Percentiles rank a stretch among this genome's conserved stretches.
Evolutionary conservation across 1,140 invertebrate genomes (phyloP).

Genomic region (Laodelphax striatellus): DNA sequence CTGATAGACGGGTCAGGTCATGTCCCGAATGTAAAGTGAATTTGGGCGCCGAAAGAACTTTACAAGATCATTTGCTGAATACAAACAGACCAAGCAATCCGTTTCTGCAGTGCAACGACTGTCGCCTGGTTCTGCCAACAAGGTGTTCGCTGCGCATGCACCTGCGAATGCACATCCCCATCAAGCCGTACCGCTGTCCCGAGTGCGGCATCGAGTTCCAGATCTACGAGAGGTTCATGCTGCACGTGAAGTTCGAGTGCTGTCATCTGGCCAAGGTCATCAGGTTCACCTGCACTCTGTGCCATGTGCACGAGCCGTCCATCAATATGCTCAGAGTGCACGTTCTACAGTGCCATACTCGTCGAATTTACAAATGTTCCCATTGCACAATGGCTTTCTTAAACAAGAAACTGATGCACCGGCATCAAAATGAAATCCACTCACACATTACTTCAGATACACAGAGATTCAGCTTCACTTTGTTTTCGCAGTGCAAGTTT

Average conservation of each 20-base stretch:
- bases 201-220: conserved; percentile 13
- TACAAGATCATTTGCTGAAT: background rate
- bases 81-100: background rate
- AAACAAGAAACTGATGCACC: background rate
- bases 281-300: conserved; percentile 8
- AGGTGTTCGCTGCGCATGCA: conserved; percentile 15
- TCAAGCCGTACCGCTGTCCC: conserved; percentile 12
- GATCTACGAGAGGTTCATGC: conserved; percentile 1
- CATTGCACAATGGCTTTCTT: conserved; percentile 10
- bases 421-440: conserved; percentile 6
- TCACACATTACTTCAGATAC: background rate
- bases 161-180: conserved; percentile 11
- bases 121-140: conserved; percentile 4
- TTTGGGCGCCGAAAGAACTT: background rate
- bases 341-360: background rate
- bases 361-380: conserved; percentile 11
- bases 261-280: conserved; percentile 9
- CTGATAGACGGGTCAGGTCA: background rate
- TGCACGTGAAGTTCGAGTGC: conserved; percentile 10
- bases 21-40: background rate
- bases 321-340: background rate
- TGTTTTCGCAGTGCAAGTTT: conserved; percentile 7
- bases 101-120: conserved; percentile 2
- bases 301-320: background rate
- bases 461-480: background rate